Evolutionary conservation across 2,797 vertebrate species (phyloP), one percentile per base, ranked within the genome.

Genomic region (Varecia variegata): DNA sequence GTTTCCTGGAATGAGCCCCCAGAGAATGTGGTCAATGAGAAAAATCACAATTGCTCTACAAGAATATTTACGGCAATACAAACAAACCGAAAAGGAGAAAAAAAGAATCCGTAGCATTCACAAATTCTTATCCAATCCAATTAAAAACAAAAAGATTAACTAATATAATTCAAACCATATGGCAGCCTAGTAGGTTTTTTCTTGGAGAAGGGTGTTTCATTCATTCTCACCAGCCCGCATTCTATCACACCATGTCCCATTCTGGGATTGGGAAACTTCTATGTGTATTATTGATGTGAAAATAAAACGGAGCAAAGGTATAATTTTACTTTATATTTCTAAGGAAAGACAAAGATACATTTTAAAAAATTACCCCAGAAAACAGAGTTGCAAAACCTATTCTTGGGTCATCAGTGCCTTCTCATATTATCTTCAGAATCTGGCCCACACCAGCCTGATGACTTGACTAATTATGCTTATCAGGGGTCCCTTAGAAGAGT

Each of bases 91-190:
- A 93, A 83, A 67, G 71, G 84, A 87, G 27, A 23, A 65, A 77
- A 21, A 68, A 82, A 65, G 58, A 87, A 73, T 65, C 88, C 25
- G 88, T 30, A 65, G 35, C 40, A 60, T 52, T 80, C 56, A 88
- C 21, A 56, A 70, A 90, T 58, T 74, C 74, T 82, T 93, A 54
- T 65, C 30, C 70, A 74, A 71, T 38, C 32, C 82, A 79, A 52
- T 56, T 62, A 65, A 93, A 90, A 90, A 68, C 84, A 88, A 56
- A 84, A n/a, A 56, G 74, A 84, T 81, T 54, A 83, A 81, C 83
- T 93, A 79, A 95, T 79, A 82, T 35, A 67, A 68, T 83, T 90
- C 47, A 70, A 87, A 90, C 68, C 90, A 85, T 90, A 92, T 60
- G 81, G 94, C 67, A 73, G 85, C 76, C 73, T 88, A 67, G 65